A percentile compares a stretch with the other conserved stretches of the same genome.
Conservation (phyloP, 92 coral and sea anemone species). For the Palythoa grandis region DNA sequence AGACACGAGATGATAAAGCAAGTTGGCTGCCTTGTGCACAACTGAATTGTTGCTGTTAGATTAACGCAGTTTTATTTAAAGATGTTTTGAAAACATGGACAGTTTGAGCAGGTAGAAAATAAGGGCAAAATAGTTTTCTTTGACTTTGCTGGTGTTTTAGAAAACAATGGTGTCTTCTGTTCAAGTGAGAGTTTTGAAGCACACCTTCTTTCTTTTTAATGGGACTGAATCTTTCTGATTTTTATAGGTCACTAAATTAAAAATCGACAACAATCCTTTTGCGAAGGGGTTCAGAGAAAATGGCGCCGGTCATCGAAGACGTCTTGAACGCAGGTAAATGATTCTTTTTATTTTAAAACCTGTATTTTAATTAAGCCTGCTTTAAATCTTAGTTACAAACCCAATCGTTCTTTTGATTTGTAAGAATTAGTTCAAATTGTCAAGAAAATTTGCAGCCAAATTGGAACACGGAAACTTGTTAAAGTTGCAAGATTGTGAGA, state of each 20-base stretch:
- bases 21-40: not conserved
- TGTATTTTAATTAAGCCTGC: not conserved
- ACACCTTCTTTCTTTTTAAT: not conserved
- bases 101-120: not conserved
- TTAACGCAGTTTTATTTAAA: not conserved
- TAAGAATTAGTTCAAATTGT: not conserved
- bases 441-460: slow-evolving; percentile 1
- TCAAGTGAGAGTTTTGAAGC: slow-evolving; percentile 2
- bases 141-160: slow-evolving; percentile 26
- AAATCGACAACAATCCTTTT: slow-evolving; percentile 98
- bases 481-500: slow-evolving; percentile 38
- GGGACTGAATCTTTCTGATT: slow-evolving; percentile 8
- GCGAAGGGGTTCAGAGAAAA: slow-evolving; percentile 98
- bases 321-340: slow-evolving; percentile 89
- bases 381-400: not conserved
- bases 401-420: slow-evolving; percentile 2
- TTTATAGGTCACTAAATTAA: slow-evolving; percentile 90
- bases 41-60: not conserved
- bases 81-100: slow-evolving; percentile 18
- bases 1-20: not conserved
- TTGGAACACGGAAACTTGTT: slow-evolving; percentile 5
- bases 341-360: slow-evolving; percentile 3
- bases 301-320: slow-evolving; percentile 96
- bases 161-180: not conserved
- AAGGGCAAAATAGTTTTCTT: not conserved